Evolutionary conservation across 1,140 invertebrate genomes (phyloP), one percentile per base, ranked within the genome.

Genomic region (Rhagoletis pomonella): DNA sequence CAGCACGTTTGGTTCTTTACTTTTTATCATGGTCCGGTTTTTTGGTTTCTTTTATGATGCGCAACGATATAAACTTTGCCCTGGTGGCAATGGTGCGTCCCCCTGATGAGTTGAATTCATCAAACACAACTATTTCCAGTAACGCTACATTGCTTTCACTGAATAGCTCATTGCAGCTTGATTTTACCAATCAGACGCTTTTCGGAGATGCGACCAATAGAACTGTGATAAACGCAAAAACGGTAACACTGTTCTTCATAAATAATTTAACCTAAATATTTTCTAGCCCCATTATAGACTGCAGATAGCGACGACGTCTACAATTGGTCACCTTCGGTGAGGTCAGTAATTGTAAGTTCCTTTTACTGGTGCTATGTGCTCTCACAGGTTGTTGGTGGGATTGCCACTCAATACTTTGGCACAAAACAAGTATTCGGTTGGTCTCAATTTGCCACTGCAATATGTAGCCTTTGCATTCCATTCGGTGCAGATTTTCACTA

Each of bases 391-490:
- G 95, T 95, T 10, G 96, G 96, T 17, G 96, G 96, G 59, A 93
- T 96, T 87, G 94, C 97, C n/a, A 96, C 96, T 2, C 96, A 97
- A 93, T 94, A 95, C 89, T 96, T 97, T 90, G 97, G 97, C n/a
- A 96, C 96, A 5, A 97, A 97, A 91, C 93, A 94, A 2, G 96
- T 97, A 62, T 97, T 97, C 89, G 96, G 96, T 64, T 96, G 95
- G 88, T 96, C 96, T 2, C 96, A 96, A 90, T 90, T 96, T 17
- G 93, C 94, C 44, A 96, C 96, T 42, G 96, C 96, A n/a, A 89
- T 96, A 55, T 95, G 96, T 89, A 96, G 96, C 90, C 90, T 96
- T 59, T 93, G 95, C 10, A 96, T 96, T 90, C 96, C 96, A 3
- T 91, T 92, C 85, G 95, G 95, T 29, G 95, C 95, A 39, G 94